A percentile compares a stretch with the other conserved stretches of the same genome.
phyloP scores from a whole-genome alignment of 2,113 vertebrate genomes.

The Podarcis cretensis region DNA sequence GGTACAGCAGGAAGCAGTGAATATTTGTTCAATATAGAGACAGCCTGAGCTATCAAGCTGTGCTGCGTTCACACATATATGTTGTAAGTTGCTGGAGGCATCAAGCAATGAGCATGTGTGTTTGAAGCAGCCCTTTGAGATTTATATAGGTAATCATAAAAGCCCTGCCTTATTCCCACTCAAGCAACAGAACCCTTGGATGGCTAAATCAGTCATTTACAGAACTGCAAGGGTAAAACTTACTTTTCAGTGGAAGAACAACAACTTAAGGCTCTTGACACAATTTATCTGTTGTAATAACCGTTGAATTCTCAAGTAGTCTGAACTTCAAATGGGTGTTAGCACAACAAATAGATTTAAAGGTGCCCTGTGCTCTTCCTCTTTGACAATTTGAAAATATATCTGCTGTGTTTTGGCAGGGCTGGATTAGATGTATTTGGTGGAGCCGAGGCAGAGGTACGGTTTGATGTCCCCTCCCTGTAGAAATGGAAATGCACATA shows the following conservation, averaged over 20 bases:
- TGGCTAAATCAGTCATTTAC: background rate
- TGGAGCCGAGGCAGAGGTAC: conserved; percentile 61
- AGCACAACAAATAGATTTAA: conserved; percentile 74
- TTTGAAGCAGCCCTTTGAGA: background rate
- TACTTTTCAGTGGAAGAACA: conserved; percentile 30
- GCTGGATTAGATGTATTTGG: conserved; percentile 74
- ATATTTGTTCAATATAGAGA: background rate
- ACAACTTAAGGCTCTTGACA: conserved; percentile 38
- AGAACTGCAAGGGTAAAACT: conserved; percentile 28
- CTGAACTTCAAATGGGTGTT: conserved; percentile 70
- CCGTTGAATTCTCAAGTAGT: conserved; percentile 70
- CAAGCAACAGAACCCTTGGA: background rate
- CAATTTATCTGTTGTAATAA: conserved; percentile 66
- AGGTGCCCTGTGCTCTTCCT: conserved; percentile 59
- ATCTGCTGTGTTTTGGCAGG: conserved; percentile 73
- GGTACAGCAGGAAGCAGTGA: background rate
- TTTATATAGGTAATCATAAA: background rate
- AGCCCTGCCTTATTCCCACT: background rate
- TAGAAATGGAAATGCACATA: conserved; percentile 83
- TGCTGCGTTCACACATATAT: background rate
- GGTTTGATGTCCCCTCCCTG: conserved; percentile 79
- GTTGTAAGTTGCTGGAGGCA: background rate
- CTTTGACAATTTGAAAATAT: conserved; percentile 72
- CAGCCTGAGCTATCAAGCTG: background rate
- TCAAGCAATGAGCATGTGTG: background rate